Evolutionary conservation across 2,797 vertebrate genomes (phyloP).

Genomic region (Peromyscus attwateri): DNA sequence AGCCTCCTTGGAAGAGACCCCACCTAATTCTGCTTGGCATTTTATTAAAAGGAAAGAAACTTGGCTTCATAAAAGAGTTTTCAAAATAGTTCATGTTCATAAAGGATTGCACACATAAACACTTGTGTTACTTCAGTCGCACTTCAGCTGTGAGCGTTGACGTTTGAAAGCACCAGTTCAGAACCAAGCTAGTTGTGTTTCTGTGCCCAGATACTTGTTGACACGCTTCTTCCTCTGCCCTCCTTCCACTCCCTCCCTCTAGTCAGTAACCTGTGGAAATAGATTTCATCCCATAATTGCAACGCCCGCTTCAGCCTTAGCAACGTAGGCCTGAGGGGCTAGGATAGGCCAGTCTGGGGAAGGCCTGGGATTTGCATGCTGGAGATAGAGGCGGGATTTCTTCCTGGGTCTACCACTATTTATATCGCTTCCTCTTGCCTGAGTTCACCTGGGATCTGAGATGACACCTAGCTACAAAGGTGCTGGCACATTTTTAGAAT

Average conservation of each 20-base stretch:
- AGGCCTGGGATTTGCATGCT: background rate
- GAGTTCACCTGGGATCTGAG: background rate
- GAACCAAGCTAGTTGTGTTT: background rate
- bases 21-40: slow-evolving; percentile 50
- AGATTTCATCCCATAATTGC: background rate
- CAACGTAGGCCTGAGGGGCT: background rate
- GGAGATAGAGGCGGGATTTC: background rate
- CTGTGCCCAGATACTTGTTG: background rate
- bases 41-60: slow-evolving; percentile 75
- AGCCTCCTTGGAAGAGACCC: slow-evolving; percentile 38
- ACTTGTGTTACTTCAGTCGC: background rate
- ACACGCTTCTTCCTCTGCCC: background rate
- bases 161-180: background rate
- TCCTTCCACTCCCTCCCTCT: background rate
- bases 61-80: slow-evolving; percentile 29
- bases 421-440: background rate
- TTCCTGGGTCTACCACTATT: background rate
- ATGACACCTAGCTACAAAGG: background rate
- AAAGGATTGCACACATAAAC: background rate
- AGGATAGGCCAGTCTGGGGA: background rate
- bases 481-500: background rate
- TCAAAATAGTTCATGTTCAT: slow-evolving; percentile 15
- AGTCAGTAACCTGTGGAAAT: background rate
- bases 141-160: background rate
- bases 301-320: background rate